Evolutionary conservation across 2,888 invertebrate genomes (phyloP).

Genomic region (Aleiodes leptofemur): DNA sequence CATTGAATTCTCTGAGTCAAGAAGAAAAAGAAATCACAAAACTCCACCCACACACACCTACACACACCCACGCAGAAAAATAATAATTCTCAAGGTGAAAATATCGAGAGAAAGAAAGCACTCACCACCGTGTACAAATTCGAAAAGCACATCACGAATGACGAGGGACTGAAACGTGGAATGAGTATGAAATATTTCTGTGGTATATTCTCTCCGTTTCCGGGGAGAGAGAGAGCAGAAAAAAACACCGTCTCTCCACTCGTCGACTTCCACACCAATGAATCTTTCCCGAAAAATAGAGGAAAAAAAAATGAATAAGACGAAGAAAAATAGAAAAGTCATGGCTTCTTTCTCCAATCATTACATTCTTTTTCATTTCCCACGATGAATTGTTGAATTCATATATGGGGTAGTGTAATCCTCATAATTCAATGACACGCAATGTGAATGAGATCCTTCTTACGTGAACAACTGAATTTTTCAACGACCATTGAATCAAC

Average conservation of each 20-base stretch:
- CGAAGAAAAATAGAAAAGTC: not conserved
- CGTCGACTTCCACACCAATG: conserved; percentile 21
- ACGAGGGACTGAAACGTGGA: conserved; percentile 42
- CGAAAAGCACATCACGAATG: conserved; percentile 44
- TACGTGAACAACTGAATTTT: conserved; percentile 47
- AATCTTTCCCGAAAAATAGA: conserved; percentile 5
- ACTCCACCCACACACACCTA: too few relatives aligned
- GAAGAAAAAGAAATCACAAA: too few relatives aligned
- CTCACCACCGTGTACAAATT: not conserved
- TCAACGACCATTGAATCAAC: conserved; percentile 50
- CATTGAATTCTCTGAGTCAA: too few relatives aligned
- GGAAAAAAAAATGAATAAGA: not conserved
- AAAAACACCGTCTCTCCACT: not conserved
- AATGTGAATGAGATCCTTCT: conserved; percentile 24
- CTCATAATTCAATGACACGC: conserved; percentile 41
- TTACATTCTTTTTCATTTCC: not conserved
- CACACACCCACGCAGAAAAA: too few relatives aligned
- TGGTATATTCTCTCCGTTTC: not conserved
- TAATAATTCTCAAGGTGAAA: not conserved
- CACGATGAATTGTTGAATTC: conserved; percentile 12
- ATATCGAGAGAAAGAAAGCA: not conserved
- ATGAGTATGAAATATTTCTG: conserved; percentile 45
- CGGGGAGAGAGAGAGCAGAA: not conserved
- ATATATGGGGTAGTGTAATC: not conserved
- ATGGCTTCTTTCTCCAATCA: conserved; percentile 25